phyloP scores from a whole-genome alignment of 2,888 invertebrate species.

The Acholoe squamosa region DNA sequence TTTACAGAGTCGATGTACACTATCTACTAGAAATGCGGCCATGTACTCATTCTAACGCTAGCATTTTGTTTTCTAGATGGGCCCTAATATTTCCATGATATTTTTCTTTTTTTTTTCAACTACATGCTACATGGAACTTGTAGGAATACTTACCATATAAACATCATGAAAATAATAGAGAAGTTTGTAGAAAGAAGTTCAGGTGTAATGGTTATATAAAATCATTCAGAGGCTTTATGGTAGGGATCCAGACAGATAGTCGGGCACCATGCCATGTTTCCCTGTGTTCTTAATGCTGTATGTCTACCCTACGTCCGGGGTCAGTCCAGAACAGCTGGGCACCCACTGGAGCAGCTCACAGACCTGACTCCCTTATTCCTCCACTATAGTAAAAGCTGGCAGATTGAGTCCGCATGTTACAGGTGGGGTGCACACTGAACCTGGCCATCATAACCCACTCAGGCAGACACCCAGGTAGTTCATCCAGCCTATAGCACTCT shows the following conservation, averaged over 20 bases:
- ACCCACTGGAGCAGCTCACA: background rate
- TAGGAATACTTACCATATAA: no score
- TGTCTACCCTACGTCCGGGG: background rate
- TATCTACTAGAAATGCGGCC: no score
- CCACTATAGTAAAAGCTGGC: background rate
- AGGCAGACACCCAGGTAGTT: background rate
- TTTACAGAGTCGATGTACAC: no score
- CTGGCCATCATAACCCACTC: background rate
- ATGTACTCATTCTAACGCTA: no score
- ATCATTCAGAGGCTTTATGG: background rate
- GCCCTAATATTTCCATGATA: no score
- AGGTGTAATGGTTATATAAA: no score
- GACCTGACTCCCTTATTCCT: background rate
- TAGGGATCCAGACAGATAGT: background rate
- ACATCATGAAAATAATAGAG: no score
- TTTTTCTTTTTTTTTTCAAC: no score
- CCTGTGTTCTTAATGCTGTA: background rate
- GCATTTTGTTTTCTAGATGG: no score
- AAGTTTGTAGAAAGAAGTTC: no score
- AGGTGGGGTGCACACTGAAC: background rate
- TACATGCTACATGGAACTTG: no score
- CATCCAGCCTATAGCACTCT: background rate
- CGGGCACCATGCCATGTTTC: background rate
- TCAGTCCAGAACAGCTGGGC: background rate
- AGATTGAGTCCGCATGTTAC: conserved; percentile 22